Conservation (phyloP, 2,888 invertebrate genomes). For the Steromphala cineraria region DNA sequence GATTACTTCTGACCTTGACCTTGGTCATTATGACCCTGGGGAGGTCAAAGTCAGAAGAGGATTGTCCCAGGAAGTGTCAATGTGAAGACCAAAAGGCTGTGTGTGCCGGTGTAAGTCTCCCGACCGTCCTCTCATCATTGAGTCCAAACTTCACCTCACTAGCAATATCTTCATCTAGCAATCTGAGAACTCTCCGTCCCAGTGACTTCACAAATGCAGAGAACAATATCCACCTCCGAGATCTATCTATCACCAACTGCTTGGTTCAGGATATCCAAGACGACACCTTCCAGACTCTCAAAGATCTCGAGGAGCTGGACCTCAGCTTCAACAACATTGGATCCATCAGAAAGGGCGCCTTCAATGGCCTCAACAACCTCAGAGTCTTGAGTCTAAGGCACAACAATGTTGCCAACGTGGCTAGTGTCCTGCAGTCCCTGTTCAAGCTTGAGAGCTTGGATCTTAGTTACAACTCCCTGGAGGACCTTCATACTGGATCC, state of each 20-base stretch:
- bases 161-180: conserved; percentile 25
- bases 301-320: conserved; percentile 39
- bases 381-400: conserved; percentile 52
- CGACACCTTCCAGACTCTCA: conserved; percentile 45
- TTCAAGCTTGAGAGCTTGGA: conserved; percentile 44
- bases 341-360: conserved; percentile 45
- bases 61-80: conserved; percentile 26
- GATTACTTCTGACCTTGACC: background rate
- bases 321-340: conserved; percentile 51
- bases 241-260: conserved; percentile 40
- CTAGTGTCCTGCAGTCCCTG: conserved; percentile 44
- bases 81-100: conserved; percentile 23
- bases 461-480: conserved; percentile 49
- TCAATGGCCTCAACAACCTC: conserved; percentile 45
- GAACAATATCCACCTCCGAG: conserved; percentile 25
- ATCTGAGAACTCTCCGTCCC: conserved; percentile 26
- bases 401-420: conserved; percentile 48
- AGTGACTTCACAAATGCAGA: conserved; percentile 32
- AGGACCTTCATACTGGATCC: conserved; percentile 42
- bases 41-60: background rate
- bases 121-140: conserved; percentile 12
- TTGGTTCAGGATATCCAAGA: conserved; percentile 42
- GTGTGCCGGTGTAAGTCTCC: conserved; percentile 18
- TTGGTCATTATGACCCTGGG: background rate
- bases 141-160: conserved; percentile 30